A percentile compares a stretch with the other conserved stretches of the same genome.
Evolutionary conservation across 2,113 vertebrate species (phyloP).

Genomic region (Amazona vittata): DNA sequence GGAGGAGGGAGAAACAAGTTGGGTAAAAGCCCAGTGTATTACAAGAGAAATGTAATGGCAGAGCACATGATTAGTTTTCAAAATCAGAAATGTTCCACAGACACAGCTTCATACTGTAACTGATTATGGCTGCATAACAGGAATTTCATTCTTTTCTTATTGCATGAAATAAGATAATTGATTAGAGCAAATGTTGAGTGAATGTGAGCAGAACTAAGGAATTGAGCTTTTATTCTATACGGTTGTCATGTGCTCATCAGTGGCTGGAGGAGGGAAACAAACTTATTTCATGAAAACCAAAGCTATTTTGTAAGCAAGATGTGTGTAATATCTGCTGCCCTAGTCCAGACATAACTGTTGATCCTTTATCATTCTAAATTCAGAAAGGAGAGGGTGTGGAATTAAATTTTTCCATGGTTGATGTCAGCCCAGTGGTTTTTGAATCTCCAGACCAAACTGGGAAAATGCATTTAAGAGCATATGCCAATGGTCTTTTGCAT

Average conservation of each 20-base stretch:
- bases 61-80: slow-evolving; percentile 14
- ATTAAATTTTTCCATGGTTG: slow-evolving; percentile 25
- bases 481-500: background rate
- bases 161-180: slow-evolving; percentile 57
- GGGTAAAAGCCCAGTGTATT: background rate
- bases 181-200: slow-evolving; percentile 36
- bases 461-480: slow-evolving; percentile 21
- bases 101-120: slow-evolving; percentile 27
- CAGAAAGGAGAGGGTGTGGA: background rate
- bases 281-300: slow-evolving; percentile 60
- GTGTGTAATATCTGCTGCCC: slow-evolving; percentile 20
- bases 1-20: background rate
- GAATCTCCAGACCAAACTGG: slow-evolving; percentile 32
- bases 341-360: slow-evolving; percentile 23
- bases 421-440: background rate
- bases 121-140: slow-evolving; percentile 35
- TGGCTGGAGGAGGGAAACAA: slow-evolving; percentile 41
- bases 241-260: slow-evolving; percentile 37
- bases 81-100: slow-evolving; percentile 35
- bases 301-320: slow-evolving; percentile 41
- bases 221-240: slow-evolving; percentile 44
- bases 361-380: slow-evolving; percentile 54
- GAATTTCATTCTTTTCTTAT: slow-evolving; percentile 52
- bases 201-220: slow-evolving; percentile 43
- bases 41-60: background rate